Evolutionary conservation across 2,888 invertebrate genomes (phyloP).

Genomic region (Sepiola atlantica): DNA sequence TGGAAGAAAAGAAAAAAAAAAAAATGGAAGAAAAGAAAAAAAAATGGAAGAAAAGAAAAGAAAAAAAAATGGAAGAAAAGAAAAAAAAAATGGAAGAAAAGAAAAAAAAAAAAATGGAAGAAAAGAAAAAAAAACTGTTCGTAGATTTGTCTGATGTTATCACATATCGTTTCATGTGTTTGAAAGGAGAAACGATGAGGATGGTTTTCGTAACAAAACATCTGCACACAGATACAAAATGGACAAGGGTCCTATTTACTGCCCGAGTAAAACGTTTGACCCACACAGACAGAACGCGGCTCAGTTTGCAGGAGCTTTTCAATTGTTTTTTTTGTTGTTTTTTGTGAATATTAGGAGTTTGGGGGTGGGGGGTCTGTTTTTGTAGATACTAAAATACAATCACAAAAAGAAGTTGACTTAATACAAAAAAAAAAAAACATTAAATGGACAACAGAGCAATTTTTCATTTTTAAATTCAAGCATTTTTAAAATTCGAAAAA

Average conservation of each 20-base stretch:
- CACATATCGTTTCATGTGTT: constrained; percentile 18
- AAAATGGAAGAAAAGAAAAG: no score
- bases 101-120: no score
- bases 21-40: no score
- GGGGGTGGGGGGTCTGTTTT: background rate
- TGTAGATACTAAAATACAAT: background rate
- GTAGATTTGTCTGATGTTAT: no score
- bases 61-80: no score
- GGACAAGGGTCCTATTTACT: background rate
- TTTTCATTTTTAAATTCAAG: constrained; percentile 4
- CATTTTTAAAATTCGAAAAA: background rate
- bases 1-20: background rate
- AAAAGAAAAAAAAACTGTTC: no score
- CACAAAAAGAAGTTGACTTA: background rate
- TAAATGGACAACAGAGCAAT: background rate
- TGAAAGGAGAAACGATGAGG: background rate
- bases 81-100: no score
- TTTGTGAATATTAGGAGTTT: no score
- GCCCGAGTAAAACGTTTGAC: background rate
- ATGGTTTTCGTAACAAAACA: constrained; percentile 11
- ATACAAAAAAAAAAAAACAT: background rate
- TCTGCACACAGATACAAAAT: background rate
- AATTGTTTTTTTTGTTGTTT: no score
- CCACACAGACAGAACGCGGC: background rate
- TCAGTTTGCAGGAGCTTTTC: background rate